Evolutionary conservation across 35 echinoderm and acorn worm genomes (phyloP), one percentile per base, ranked within the genome.

Genomic region (Antedon bifida): DNA sequence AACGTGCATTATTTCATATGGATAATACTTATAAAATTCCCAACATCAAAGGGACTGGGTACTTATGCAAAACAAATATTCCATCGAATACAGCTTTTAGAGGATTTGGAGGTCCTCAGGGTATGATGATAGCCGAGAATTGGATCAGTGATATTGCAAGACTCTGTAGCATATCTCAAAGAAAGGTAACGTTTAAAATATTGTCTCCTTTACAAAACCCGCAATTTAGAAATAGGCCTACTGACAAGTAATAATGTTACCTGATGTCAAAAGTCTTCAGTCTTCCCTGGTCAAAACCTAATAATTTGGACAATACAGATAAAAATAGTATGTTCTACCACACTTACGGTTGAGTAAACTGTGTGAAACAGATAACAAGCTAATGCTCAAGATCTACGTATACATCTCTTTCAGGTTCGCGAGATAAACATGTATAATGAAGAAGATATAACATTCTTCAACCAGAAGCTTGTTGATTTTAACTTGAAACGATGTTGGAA

Each of bases 371-470:
- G n/a, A n/a, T n/a, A n/a, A n/a, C n/a, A n/a, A n/a, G n/a, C n/a
- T n/a, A n/a, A n/a, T n/a, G n/a, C n/a, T n/a, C n/a, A n/a, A n/a
- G n/a, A n/a, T n/a, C n/a, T n/a, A n/a, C n/a, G n/a, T n/a, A n/a
- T n/a, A n/a, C n/a, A n/a, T n/a, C 38, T 7, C 38, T 42, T 42
- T 4, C 38, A 97, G 94, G 85, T 97, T 10, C 64, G 94, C 33
- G 79, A 92, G 36, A 31, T 92, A 23, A 92, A 97, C 74, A 84
- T 97, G 74, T 92, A 92, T 46, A 46, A 80, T 34, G 90, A 97
- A 31, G 94, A 85, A 74, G 90, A 92, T 74, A 32, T 80, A 8
- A 97, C 94, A 10, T 86, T 88, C 34, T 80, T 76, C 77, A 92
- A 85, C 74, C 94, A 97, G 35, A 35, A 34, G n/a, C 76, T 97